Base-by-base conservation (phyloP, 2,797 vertebrate species). In the Mus minutoides region DNA sequence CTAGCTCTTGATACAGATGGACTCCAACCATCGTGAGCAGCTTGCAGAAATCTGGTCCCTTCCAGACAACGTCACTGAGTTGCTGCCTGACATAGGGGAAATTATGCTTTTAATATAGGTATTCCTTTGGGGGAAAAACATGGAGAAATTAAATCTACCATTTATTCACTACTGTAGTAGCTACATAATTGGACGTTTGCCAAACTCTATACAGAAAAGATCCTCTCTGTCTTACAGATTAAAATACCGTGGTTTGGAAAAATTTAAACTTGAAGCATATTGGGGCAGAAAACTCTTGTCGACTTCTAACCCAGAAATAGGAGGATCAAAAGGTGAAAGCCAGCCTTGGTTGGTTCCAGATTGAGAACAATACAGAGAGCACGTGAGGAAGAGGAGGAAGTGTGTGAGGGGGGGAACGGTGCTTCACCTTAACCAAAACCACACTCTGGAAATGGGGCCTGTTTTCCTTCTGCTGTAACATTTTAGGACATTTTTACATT, bases 211-310 rank as follows among this genome's bases (percentile, higher is more conserved):
- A 29, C 60, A 54, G 64, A 21, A 60, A 71, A 71, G 75, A 75
- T 54, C 85, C 21, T 75, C 69, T 92, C 79, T 90, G 6, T 87
- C 82, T 94, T 64, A 87, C 21, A 76, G 56, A 90, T 90, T 62
- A 83, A 37, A 91, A 86, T 26, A 10, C 3, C 4, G 62, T 71
- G 77, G n/a, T 64, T 84, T 90, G 37, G 31, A 56, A 24, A 86
- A 11, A 60, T 80, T 83, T 62, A 54, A 90, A 78, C 3, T 24
- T 77, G 9, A 73, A 73, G 22, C 7, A 34, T 37, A 24, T 37
- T 26, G 29, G 13, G 21, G 31, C 64, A 16, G 43, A 64, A 46
- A 46, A 86, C 49, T 52, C 85, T 16, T 16, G 1, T 26, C 4
- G 17, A 58, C 29, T 75, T 54, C 69, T 13, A 21, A 10, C 11